Conservation (phyloP, 2,113 vertebrate species). For the Taurulus bubalis region DNA sequence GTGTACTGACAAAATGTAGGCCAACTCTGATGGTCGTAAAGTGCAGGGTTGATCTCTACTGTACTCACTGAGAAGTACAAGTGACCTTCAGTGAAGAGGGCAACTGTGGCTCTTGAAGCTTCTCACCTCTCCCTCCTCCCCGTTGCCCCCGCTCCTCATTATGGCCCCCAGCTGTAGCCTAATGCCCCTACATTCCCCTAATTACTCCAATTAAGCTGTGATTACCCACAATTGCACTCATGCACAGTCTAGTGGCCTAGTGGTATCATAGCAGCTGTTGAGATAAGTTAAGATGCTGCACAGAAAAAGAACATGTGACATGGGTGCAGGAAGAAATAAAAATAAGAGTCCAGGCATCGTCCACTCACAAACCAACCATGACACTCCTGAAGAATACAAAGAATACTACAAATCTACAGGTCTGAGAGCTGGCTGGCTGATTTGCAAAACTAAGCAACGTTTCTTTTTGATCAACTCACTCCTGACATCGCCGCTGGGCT, state of each 20-base stretch:
- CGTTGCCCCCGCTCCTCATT: conserved; percentile 70
- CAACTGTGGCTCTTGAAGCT: conserved; percentile 69
- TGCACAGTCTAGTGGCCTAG: conserved; percentile 74
- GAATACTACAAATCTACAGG: background rate
- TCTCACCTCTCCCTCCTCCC: conserved; percentile 61
- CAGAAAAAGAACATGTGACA: conserved; percentile 35
- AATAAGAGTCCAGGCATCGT: background rate
- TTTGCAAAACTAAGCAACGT: conserved; percentile 31
- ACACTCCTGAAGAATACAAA: background rate
- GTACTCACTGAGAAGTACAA: conserved; percentile 39
- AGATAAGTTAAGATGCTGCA: conserved; percentile 59
- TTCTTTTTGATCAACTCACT: conserved; percentile 39
- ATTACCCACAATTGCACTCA: conserved; percentile 83
- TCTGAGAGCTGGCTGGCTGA: conserved; percentile 13
- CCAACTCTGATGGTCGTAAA: conserved; percentile 1
- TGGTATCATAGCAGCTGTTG: conserved; percentile 73
- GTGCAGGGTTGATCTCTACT: conserved; percentile 13
- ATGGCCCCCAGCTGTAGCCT: conserved; percentile 82
- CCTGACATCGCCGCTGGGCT: background rate
- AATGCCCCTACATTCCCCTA: conserved; percentile 81
- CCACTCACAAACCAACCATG: background rate
- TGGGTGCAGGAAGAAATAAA: background rate
- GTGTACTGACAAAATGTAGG: background rate
- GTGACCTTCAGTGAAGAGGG: conserved; percentile 71
- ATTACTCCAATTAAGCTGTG: conserved; percentile 85